Base-by-base conservation (phyloP, 2,797 vertebrate genomes). In the Oophaga sylvatica region DNA sequence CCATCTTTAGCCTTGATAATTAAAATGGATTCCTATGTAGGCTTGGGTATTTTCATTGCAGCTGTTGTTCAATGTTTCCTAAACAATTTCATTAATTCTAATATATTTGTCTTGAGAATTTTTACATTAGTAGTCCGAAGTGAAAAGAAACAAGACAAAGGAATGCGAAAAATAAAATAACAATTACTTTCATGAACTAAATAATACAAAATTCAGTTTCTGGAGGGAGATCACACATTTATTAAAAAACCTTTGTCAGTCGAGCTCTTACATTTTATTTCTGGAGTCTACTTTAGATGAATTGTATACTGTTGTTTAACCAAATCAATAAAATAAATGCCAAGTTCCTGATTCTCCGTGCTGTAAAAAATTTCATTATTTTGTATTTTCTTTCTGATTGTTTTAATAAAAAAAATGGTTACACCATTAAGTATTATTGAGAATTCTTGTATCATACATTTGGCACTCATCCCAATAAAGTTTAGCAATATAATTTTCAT, bases 261-360 rank as follows among this genome's bases (percentile, higher is more conserved):
- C 63, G 45, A 63, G 67, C 68, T 35, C 48, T 88, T 88, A 59
- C 68, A 85, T 75, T 81, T 48, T 35, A 88, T 80, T 60, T 75
- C 45, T 57, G 15, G 7, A 76, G 76, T 59, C 26, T 81, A n/a
- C 79, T 85, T 81, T 65, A 84, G 79, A 85, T 73, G 59, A 85
- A 81, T 76, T 13, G 31, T 88, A 73, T 77, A 76, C 75, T 53
- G 62, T 76, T 81, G 22, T 85, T 81, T 81, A 81, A 85, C 85
- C 68, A 85, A 85, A 88, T 88, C 83, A 81, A 81, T 83, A 83
- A 83, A 70, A 56, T 83, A 83, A 84, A 87, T 83, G 79, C 41
- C 81, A 83, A 78, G 63, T 45, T 77, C 22, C 63, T 57, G 35
- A 65, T 16, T 84, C 29, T 78, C 53, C 3, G 2, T 70, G n/a